These are phyloP conservation scores for Struthio camelus DNA, from an alignment of 2,113 vertebrate species.

Conservation along the genomic window DNA sequence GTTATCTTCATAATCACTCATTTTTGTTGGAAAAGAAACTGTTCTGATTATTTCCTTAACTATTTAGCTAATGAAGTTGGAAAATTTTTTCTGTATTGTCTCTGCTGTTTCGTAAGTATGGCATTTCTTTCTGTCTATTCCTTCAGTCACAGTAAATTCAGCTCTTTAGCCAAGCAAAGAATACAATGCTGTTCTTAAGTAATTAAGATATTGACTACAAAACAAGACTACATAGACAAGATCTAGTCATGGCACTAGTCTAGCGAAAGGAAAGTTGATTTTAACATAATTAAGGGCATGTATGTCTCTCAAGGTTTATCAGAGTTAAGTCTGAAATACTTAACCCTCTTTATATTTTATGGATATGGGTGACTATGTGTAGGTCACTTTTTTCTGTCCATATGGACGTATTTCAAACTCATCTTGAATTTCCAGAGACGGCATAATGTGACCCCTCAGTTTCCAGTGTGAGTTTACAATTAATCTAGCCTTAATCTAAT, in stretches of 20 bases:
- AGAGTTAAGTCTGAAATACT: background rate
- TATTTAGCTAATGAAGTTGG: slow-evolving; percentile 16
- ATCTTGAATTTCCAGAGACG: background rate
- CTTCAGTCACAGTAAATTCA: slow-evolving; percentile 40
- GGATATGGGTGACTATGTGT: background rate
- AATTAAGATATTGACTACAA: background rate
- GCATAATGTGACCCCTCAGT: background rate
- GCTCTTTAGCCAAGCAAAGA: slow-evolving; percentile 6
- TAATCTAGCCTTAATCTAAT: background rate
- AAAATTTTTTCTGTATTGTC: slow-evolving; percentile 33
- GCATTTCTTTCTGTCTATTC: slow-evolving; percentile 35
- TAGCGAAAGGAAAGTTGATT: background rate
- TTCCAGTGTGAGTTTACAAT: background rate
- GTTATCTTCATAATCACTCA: slow-evolving; percentile 43
- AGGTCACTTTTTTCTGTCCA: background rate
- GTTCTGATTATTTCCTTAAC: slow-evolving; percentile 48
- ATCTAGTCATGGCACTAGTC: background rate
- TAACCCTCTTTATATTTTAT: background rate
- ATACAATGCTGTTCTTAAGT: background rate
- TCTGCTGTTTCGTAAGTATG: slow-evolving; percentile 37
- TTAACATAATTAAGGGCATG: background rate
- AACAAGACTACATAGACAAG: background rate
- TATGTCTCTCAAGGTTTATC: background rate
- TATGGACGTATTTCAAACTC: background rate
- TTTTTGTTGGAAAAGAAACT: slow-evolving; percentile 58